These are phyloP conservation scores for Cepaea hortensis DNA, from an alignment of 2,888 invertebrate species.

Conservation along the genomic window DNA sequence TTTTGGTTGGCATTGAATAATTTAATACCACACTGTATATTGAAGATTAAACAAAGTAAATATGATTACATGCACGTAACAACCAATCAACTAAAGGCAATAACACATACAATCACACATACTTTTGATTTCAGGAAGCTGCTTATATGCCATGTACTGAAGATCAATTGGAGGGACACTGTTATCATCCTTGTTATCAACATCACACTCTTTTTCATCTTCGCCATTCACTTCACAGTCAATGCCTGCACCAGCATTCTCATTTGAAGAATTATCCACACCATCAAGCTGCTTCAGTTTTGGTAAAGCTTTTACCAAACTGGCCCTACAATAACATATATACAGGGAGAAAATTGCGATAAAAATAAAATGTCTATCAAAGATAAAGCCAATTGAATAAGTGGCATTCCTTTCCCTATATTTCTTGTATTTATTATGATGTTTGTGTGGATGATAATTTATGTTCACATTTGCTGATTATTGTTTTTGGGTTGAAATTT, in stretches of 20 bases:
- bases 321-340: slow-evolving; percentile 52
- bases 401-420: too few relatives aligned
- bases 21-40: too few relatives aligned
- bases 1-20: too few relatives aligned
- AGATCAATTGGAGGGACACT: not conserved
- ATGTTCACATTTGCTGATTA: too few relatives aligned
- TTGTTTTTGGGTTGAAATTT: too few relatives aligned
- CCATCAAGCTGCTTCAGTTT: slow-evolving; percentile 66
- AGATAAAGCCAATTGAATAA: too few relatives aligned
- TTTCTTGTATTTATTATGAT: too few relatives aligned
- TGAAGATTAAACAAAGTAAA: too few relatives aligned
- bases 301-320: slow-evolving; percentile 62
- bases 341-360: not conserved
- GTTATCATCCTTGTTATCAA: slow-evolving; percentile 41
- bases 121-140: slow-evolving; percentile 47
- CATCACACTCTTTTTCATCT: slow-evolving; percentile 29
- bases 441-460: too few relatives aligned
- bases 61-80: too few relatives aligned
- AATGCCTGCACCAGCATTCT: slow-evolving; percentile 62
- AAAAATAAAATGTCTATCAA: too few relatives aligned
- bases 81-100: too few relatives aligned
- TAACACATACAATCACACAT: not conserved
- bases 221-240: slow-evolving; percentile 53
- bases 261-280: slow-evolving; percentile 59
- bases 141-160: slow-evolving; percentile 18